These are phyloP conservation scores for Porites divaricata DNA, from an alignment of 92 coral and sea anemone species.

Conservation along the genomic window DNA sequence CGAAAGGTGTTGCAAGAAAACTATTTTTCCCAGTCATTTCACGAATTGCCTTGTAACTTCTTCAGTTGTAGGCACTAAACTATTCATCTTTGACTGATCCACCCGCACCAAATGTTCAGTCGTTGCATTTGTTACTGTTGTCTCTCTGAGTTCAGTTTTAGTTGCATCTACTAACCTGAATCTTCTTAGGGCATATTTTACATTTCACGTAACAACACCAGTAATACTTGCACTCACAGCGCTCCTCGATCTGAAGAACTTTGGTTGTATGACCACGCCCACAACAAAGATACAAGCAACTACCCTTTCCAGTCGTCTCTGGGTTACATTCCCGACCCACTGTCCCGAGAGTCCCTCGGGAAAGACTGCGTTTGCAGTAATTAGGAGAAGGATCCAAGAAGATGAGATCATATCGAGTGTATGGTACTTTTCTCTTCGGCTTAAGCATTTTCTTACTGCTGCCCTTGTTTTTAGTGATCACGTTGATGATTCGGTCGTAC, in stretches of 20 bases:
- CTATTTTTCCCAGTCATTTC: neutral
- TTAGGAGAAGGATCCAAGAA: slow-evolving; percentile 69
- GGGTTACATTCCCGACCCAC: slow-evolving; percentile 72
- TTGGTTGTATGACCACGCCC: slow-evolving; percentile 68
- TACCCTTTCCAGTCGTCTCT: slow-evolving; percentile 64
- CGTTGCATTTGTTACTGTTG: no score
- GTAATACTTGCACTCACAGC: slow-evolving; percentile 62
- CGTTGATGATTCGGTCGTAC: slow-evolving; percentile 62
- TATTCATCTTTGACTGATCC: neutral
- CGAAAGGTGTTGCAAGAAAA: neutral
- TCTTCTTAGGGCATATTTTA: slow-evolving; percentile 45
- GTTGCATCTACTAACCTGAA: slow-evolving; percentile 60
- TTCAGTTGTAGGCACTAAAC: neutral
- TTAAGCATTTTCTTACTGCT: slow-evolving; percentile 32
- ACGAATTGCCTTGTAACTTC: no score
- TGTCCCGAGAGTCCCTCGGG: slow-evolving; percentile 75
- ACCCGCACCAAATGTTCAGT: no score
- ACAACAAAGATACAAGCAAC: slow-evolving; percentile 88
- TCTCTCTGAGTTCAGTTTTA: neutral
- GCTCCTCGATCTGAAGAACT: slow-evolving; percentile 35
- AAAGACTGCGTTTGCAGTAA: slow-evolving; percentile 54
- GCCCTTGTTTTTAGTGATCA: slow-evolving; percentile 37
- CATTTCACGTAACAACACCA: slow-evolving; percentile 87
- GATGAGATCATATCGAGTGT: slow-evolving; percentile 55
- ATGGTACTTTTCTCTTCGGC: slow-evolving; percentile 40